These are phyloP conservation scores for Pangasius mekongensis DNA, from an alignment of 2,797 vertebrate species.

Conservation along the genomic window DNA sequence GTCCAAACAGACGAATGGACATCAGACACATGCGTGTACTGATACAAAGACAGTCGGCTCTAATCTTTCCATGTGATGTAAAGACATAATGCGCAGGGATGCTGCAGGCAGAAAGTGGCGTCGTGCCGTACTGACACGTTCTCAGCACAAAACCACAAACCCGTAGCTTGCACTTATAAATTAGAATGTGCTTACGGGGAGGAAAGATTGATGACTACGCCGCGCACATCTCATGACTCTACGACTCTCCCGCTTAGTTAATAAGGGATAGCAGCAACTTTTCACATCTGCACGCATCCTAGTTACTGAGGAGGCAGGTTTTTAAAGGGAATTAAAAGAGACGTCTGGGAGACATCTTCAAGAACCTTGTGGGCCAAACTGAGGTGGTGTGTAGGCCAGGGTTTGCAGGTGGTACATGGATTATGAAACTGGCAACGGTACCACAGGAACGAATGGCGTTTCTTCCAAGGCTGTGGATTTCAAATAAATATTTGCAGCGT, in stretches of 20 bases:
- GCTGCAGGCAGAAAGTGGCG: slow-evolving; percentile 5
- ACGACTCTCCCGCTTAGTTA: slow-evolving; percentile 54
- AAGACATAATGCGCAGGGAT: slow-evolving; percentile 27
- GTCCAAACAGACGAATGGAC: slow-evolving; percentile 11
- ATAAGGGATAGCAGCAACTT: slow-evolving; percentile 48
- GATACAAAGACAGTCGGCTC: slow-evolving; percentile 32
- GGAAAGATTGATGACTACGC: slow-evolving; percentile 57
- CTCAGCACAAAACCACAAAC: slow-evolving; percentile 51
- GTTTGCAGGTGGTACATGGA: slow-evolving; percentile 55
- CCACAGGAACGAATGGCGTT: slow-evolving; percentile 12
- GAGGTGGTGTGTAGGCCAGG: slow-evolving; percentile 45
- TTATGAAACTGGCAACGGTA: slow-evolving; percentile 51
- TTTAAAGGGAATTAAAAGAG: slow-evolving; percentile 57
- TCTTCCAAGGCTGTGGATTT: slow-evolving; percentile 52
- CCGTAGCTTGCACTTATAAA: slow-evolving; percentile 53
- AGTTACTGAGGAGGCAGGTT: slow-evolving; percentile 38
- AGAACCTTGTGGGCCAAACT: slow-evolving; percentile 47
- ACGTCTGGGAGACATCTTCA: slow-evolving; percentile 52
- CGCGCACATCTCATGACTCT: slow-evolving; percentile 46
- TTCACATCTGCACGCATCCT: slow-evolving; percentile 41
- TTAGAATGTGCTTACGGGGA: slow-evolving; percentile 54
- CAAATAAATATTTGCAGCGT: slow-evolving; percentile 56
- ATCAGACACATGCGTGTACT: slow-evolving; percentile 11
- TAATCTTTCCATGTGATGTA: slow-evolving; percentile 7
- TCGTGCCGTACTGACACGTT: slow-evolving; percentile 36